Conservation (phyloP, 2,797 vertebrate genomes). For the Platyrinchus mystaceus region DNA sequence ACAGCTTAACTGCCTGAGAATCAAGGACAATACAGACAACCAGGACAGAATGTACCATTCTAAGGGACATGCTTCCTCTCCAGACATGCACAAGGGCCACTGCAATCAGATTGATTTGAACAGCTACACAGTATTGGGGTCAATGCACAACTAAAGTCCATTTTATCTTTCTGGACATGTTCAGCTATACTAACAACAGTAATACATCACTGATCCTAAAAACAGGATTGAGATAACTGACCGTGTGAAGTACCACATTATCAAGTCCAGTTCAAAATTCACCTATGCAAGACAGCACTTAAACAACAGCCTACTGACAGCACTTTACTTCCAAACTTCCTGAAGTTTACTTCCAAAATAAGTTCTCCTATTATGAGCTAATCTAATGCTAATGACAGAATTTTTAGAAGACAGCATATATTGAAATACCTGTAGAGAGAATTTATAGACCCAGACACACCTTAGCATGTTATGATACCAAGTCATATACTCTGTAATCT, state of each 20-base stretch:
- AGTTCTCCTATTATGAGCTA: background rate
- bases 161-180: background rate
- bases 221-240: background rate
- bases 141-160: background rate
- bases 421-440: background rate
- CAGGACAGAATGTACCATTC: background rate
- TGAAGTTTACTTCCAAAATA: background rate
- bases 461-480: background rate
- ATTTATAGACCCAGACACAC: background rate
- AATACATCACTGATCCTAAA: background rate
- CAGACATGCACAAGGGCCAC: background rate
- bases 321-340: background rate
- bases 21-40: background rate
- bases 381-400: background rate
- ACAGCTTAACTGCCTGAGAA: background rate
- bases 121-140: background rate
- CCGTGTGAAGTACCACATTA: background rate
- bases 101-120: background rate
- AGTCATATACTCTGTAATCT: background rate
- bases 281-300: background rate
- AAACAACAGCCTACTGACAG: background rate
- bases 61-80: background rate
- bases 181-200: background rate
- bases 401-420: background rate
- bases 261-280: background rate